Percentiles rank a stretch among this genome's conserved stretches.
These are phyloP conservation scores for Philypnodon macrostomus DNA, from an alignment of 2,797 vertebrate genomes.

Conservation along the genomic window DNA sequence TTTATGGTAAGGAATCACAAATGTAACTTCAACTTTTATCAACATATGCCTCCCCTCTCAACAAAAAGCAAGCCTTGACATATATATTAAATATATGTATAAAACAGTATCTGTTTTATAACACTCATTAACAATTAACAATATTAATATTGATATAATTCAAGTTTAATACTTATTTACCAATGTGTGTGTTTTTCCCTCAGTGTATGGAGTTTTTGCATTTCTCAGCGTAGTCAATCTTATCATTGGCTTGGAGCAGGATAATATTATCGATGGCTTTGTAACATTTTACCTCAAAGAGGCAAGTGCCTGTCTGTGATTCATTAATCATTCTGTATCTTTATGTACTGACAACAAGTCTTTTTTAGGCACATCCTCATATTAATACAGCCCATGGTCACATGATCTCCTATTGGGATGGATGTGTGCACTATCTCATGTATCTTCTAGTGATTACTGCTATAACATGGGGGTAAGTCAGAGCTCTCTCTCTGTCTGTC, in stretches of 20 bases:
- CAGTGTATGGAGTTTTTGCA: constrained; percentile 87
- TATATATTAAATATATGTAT: too few species aligned
- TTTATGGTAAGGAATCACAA: constrained; percentile 78
- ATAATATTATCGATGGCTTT: constrained; percentile 93
- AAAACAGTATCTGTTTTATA: too few species aligned
- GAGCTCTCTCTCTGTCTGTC: not conserved
- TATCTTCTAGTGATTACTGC: constrained; percentile 93
- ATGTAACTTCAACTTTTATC: too few species aligned
- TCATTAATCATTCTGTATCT: not conserved
- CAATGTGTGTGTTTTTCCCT: too few species aligned
- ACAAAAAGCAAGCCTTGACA: too few species aligned
- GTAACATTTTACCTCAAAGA: constrained; percentile 91
- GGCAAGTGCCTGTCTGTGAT: constrained; percentile 66
- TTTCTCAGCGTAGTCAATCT: constrained; percentile 91
- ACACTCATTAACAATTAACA: too few species aligned
- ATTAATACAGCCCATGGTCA: constrained; percentile 92
- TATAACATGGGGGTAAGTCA: constrained; percentile 91
- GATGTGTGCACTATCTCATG: constrained; percentile 91
- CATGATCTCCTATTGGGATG: constrained; percentile 94
- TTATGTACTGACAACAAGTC: constrained; percentile 3
- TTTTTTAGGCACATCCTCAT: constrained; percentile 79
- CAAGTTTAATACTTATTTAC: too few species aligned
- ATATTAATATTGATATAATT: too few species aligned
- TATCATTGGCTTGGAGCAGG: constrained; percentile 92
- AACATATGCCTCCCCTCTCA: too few species aligned